Base-by-base conservation (phyloP, 2,888 invertebrate genomes). In the Lasioglossum villosulum region DNA sequence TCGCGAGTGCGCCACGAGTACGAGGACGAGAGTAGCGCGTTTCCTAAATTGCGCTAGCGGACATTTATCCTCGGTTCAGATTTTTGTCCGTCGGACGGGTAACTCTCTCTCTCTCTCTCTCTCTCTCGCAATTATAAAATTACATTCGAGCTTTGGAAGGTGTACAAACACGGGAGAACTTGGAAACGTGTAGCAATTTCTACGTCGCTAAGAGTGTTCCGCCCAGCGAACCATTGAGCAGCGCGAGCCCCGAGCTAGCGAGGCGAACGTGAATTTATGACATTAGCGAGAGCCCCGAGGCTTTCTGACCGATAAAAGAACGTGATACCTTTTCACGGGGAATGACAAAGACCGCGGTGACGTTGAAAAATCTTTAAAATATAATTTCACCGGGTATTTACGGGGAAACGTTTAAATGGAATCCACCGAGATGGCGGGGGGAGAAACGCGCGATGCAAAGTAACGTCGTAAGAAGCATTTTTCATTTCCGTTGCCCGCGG, bases 391-490 rank as follows among this genome's bases (percentile, higher is more conserved):
- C 37, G 76, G 30, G 72, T 75, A 68, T 78, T 84, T 84, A 81
- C 76, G 73, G 79, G 76, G 73, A 59, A 81, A 80, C 75, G 78
- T 84, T 82, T 59, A 75, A 84, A 84, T 74, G 79, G 56, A 73
- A 52, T 45, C 70, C 34, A 8, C 19, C 30, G 63, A 2, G 14
- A 0, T 27, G 14, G n/a, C 27, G 39, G 59, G 2, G 75, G 48
- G 27, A 1, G 72, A 23, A 52, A 59, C 52, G 68, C 56, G 42
- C 56, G 52, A 75, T 45, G 56, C 59, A 30, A 73, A 42, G 73
- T 27, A 73, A 70, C 78, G 76, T 76, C n/a, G 74, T 77, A 76
- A 82, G 66, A 82, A 71, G 76, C 77, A 82, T 89, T 88, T 89
- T 82, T 88, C 84, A 86, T 80, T 78, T 78, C 73, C 75, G 73